phyloP scores from a whole-genome alignment of 2,888 invertebrate species.

The Brassicogethes aeneus region DNA sequence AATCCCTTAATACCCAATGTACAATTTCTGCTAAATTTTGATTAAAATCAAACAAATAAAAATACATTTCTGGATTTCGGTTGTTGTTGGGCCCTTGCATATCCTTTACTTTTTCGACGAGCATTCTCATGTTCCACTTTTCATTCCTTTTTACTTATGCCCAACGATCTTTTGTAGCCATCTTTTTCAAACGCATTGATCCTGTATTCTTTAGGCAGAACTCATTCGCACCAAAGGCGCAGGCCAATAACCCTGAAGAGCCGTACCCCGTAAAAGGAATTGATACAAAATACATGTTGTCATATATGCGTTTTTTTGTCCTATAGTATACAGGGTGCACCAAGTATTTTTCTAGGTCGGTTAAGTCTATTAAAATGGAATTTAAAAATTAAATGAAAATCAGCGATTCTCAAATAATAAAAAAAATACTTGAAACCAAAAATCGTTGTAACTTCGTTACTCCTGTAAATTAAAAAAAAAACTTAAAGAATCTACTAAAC shows the following conservation, averaged over 20 bases:
- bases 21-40: not conserved
- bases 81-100: not conserved
- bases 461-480: too few relatives aligned
- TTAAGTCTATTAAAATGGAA: too few relatives aligned
- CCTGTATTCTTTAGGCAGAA: not conserved
- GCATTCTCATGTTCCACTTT: slow-evolving; percentile 4
- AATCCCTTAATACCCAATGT: not conserved
- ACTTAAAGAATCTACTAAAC: too few relatives aligned
- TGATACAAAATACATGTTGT: too few relatives aligned
- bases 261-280: too few relatives aligned
- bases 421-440: too few relatives aligned
- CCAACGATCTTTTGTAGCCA: slow-evolving; percentile 10
- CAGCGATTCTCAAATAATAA: too few relatives aligned
- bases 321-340: too few relatives aligned
- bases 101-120: not conserved
- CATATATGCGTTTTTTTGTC: too few relatives aligned
- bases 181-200: slow-evolving; percentile 2
- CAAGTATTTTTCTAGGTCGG: too few relatives aligned
- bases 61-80: not conserved
- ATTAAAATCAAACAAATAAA: not conserved
- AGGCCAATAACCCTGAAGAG: not conserved
- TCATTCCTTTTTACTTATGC: slow-evolving; percentile 4
- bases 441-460: too few relatives aligned
- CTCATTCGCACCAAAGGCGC: not conserved
- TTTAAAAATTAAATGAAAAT: too few relatives aligned